Evolutionary conservation across 1,140 invertebrate species (phyloP).

Genomic region (Drosophila watanabei): DNA sequence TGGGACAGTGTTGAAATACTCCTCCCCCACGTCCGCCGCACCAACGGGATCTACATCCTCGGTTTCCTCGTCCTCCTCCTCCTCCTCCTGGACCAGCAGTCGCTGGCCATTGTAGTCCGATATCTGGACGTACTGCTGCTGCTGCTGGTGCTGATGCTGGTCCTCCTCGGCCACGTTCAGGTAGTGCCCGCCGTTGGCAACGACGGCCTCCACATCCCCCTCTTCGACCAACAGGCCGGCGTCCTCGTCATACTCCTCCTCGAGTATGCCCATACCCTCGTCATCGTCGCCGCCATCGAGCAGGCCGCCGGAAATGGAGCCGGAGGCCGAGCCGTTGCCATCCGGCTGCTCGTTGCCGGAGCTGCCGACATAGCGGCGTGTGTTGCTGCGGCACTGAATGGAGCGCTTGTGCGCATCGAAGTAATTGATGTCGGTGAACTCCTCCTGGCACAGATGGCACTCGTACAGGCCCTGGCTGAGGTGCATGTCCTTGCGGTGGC

Average conservation of each 20-base stretch:
- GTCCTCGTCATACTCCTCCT: constrained; percentile 73
- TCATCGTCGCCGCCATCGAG: constrained; percentile 49
- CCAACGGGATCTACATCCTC: background rate
- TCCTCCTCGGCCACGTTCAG: background rate
- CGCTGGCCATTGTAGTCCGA: constrained; percentile 25
- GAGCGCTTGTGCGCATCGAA: constrained; percentile 82
- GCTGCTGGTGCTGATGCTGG: background rate
- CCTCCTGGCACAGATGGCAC: constrained; percentile 75
- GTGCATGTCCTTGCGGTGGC: constrained; percentile 79
- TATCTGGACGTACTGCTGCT: constrained; percentile 22
- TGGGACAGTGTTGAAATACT: constrained; percentile 21
- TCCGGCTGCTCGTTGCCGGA: constrained; percentile 6
- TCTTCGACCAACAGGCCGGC: constrained; percentile 62
- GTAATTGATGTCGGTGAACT: constrained; percentile 81
- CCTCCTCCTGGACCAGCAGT: constrained; percentile 18
- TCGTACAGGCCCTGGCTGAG: constrained; percentile 72
- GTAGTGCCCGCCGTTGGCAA: constrained; percentile 12
- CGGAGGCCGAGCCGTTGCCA: background rate
- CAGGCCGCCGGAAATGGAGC: constrained; percentile 14
- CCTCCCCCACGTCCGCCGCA: constrained; percentile 9
- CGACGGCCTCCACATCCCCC: constrained; percentile 24
- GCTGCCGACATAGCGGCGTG: constrained; percentile 37
- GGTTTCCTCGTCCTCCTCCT: constrained; percentile 5
- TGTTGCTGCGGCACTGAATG: constrained; percentile 81
- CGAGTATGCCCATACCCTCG: constrained; percentile 27